phyloP scores from a whole-genome alignment of 2,888 invertebrate species.

The Eupithecia abbreviata region DNA sequence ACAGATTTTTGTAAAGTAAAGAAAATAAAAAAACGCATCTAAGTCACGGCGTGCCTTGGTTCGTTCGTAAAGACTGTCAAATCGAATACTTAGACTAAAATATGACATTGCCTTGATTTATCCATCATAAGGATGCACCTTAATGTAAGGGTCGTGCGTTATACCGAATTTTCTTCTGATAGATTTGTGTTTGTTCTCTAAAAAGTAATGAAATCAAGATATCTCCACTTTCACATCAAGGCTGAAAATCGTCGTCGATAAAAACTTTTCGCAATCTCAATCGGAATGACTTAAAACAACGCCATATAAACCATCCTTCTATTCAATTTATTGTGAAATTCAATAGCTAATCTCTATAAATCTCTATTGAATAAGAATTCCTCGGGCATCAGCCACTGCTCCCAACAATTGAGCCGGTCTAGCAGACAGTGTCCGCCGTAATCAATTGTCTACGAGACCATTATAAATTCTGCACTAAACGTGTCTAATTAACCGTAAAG shows the following conservation, averaged over 20 bases:
- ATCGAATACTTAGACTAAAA: background rate
- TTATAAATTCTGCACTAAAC: constrained; percentile 68
- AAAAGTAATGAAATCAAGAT: background rate
- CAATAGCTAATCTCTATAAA: constrained; percentile 17
- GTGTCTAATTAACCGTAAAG: constrained; percentile 79
- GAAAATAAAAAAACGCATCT: too few relatives aligned
- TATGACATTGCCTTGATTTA: background rate
- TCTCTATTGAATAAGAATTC: constrained; percentile 21
- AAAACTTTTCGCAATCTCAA: background rate
- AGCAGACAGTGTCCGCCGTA: constrained; percentile 17
- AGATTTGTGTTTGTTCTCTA: background rate
- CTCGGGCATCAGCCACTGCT: constrained; percentile 12
- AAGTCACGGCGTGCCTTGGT: background rate
- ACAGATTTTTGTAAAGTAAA: background rate
- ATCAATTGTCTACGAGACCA: constrained; percentile 28
- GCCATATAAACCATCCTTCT: background rate
- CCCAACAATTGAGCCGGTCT: constrained; percentile 23
- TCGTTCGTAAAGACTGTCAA: background rate
- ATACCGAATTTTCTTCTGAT: background rate
- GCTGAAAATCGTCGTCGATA: background rate
- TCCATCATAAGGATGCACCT: background rate
- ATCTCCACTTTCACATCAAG: background rate
- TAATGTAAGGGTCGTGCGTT: background rate
- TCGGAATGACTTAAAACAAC: background rate
- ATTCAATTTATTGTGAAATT: constrained; percentile 17